A percentile compares a stretch with the other conserved stretches of the same genome.
phyloP scores from a whole-genome alignment of 1,140 invertebrate species.

The Bursaphelenchus mucronatus region DNA sequence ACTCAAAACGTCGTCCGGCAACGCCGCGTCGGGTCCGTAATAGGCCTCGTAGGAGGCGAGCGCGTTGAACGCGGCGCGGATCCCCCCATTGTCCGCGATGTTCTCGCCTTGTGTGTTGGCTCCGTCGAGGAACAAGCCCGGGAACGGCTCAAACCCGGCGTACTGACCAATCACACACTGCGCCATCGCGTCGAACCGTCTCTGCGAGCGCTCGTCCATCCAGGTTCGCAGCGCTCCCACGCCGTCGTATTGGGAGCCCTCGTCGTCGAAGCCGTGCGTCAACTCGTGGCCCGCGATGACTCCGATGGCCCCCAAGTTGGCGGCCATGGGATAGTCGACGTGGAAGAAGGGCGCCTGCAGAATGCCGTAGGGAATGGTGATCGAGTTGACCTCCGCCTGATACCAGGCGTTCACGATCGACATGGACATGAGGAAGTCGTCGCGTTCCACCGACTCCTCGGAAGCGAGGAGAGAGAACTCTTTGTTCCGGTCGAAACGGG shows the following conservation, averaged over 20 bases:
- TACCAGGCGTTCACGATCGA: slow-evolving; percentile 25
- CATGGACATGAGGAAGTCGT: slow-evolving; percentile 16
- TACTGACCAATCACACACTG: slow-evolving; percentile 30
- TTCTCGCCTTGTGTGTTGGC: slow-evolving; percentile 63
- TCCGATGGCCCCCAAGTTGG: slow-evolving; percentile 66
- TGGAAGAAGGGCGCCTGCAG: slow-evolving; percentile 67
- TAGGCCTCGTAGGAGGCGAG: slow-evolving; percentile 24
- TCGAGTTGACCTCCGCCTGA: slow-evolving; percentile 33
- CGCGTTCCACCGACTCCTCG: slow-evolving; percentile 10
- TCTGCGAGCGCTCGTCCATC: slow-evolving; percentile 35
- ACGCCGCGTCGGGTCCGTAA: slow-evolving; percentile 31
- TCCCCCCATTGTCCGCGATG: slow-evolving; percentile 64
- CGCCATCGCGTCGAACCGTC: slow-evolving; percentile 32
- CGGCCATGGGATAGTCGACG: slow-evolving; percentile 65
- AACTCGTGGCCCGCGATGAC: slow-evolving; percentile 67
- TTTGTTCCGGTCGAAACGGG: slow-evolving; percentile 5
- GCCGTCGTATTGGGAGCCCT: slow-evolving; percentile 49
- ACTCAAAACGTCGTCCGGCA: slow-evolving; percentile 26
- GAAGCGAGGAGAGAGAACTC: slow-evolving; percentile 27
- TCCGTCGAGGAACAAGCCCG: slow-evolving; percentile 52
- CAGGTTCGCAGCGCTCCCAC: slow-evolving; percentile 27
- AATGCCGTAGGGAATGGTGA: slow-evolving; percentile 51
- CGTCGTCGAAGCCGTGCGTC: slow-evolving; percentile 65
- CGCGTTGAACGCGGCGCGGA: slow-evolving; percentile 32
- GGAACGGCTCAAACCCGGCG: slow-evolving; percentile 13